Conservation (phyloP, 2,888 invertebrate genomes). For the Eulithis prunata region DNA sequence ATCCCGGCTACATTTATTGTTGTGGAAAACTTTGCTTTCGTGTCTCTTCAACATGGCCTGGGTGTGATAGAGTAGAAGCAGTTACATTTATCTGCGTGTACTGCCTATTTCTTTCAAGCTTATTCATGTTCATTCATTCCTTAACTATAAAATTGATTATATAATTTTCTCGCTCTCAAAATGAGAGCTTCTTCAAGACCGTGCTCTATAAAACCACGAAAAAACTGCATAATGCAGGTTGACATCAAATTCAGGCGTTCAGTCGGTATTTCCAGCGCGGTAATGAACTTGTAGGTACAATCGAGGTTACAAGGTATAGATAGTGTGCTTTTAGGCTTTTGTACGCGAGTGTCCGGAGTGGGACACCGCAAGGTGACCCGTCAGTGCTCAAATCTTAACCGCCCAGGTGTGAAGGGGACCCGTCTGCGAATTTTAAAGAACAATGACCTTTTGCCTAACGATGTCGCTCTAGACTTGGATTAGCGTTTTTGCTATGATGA, state of each 20-base stretch:
- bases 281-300: constrained; percentile 32
- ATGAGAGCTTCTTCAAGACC: neutral
- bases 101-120: no score
- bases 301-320: constrained; percentile 24
- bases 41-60: no score
- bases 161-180: neutral
- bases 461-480: constrained; percentile 32
- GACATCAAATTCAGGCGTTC: constrained; percentile 27
- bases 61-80: no score
- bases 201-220: neutral
- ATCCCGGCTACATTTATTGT: neutral
- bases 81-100: no score
- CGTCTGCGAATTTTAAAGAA: constrained; percentile 39
- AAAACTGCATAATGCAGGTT: constrained; percentile 28
- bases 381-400: constrained; percentile 41
- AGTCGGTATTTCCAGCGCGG: constrained; percentile 19
- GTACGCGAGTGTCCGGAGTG: constrained; percentile 41
- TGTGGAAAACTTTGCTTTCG: neutral
- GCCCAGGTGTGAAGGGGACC: constrained; percentile 56
- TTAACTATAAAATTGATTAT: neutral
- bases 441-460: constrained; percentile 46
- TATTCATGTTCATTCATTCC: no score
- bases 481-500: constrained; percentile 26
- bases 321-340: constrained; percentile 20
- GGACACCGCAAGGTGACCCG: constrained; percentile 51